Evolutionary conservation across 2,797 vertebrate species (phyloP).

Genomic region (Pangasius sanitwongsei): DNA sequence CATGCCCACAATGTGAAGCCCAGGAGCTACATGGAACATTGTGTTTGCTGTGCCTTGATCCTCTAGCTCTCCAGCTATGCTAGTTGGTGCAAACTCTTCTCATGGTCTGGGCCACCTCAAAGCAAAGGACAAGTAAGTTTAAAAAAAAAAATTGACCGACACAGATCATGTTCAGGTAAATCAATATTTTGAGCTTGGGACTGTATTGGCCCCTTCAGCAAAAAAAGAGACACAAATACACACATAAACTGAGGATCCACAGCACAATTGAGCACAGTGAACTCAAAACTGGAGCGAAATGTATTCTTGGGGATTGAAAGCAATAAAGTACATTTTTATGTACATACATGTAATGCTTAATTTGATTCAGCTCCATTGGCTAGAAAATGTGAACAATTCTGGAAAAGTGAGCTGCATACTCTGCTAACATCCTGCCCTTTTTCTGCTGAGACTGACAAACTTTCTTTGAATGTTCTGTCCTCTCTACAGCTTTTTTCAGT

Average conservation of each 20-base stretch:
- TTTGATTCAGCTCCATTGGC: background rate
- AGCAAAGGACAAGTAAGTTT: background rate
- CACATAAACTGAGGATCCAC: background rate
- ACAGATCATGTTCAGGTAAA: background rate
- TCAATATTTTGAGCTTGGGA: background rate
- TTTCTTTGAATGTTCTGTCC: background rate
- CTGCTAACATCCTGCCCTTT: slow-evolving; percentile 10
- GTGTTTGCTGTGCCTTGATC: slow-evolving; percentile 8
- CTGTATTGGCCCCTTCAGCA: background rate
- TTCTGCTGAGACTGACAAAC: background rate
- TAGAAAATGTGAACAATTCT: background rate
- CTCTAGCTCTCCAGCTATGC: background rate
- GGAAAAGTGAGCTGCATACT: slow-evolving; percentile 2
- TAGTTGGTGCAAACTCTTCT: slow-evolving; percentile 10
- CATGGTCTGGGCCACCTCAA: background rate
- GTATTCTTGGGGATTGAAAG: background rate
- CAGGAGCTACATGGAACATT: slow-evolving; percentile 5
- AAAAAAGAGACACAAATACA: too few relatives aligned
- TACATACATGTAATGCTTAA: background rate
- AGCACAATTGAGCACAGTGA: background rate
- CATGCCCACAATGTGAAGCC: background rate
- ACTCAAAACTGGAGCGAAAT: background rate
- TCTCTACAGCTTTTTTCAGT: background rate
- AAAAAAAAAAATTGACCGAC: background rate
- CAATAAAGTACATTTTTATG: background rate